Percentiles rank a stretch among this genome's conserved stretches.
These are phyloP conservation scores for Bradypodion pumilum DNA, from an alignment of 2,797 vertebrate genomes.

Conservation along the genomic window DNA sequence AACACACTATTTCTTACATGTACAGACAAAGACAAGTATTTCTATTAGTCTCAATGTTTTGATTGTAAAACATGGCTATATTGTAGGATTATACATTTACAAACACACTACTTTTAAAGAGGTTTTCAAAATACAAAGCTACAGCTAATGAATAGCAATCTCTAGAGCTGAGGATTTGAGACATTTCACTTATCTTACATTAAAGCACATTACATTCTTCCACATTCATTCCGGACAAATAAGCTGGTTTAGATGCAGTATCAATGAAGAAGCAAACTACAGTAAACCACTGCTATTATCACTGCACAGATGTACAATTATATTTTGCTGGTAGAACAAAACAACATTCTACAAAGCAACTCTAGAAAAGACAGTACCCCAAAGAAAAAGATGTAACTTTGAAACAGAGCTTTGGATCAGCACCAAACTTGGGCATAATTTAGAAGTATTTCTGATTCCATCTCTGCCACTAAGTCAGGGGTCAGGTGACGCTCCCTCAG, in stretches of 20 bases:
- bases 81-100: neutral
- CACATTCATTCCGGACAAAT: neutral
- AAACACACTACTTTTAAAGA: neutral
- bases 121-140: neutral
- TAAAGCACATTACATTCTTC: neutral
- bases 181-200: neutral
- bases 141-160: neutral
- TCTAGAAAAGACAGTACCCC: too few species aligned
- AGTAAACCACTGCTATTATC: neutral
- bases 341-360: too few species aligned
- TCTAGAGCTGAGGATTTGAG: conserved; percentile 1
- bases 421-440: too few species aligned
- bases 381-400: too few species aligned
- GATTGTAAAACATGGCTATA: neutral
- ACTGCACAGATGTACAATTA: neutral
- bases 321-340: too few species aligned
- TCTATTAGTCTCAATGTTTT: neutral
- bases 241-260: neutral
- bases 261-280: too few species aligned
- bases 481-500: too few species aligned
- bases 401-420: too few species aligned
- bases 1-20: neutral
- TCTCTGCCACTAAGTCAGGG: too few species aligned
- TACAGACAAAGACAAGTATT: neutral
- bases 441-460: too few species aligned